Evolutionary conservation across 2,797 vertebrate genomes (phyloP).

Genomic region (Saxicola maurus): DNA sequence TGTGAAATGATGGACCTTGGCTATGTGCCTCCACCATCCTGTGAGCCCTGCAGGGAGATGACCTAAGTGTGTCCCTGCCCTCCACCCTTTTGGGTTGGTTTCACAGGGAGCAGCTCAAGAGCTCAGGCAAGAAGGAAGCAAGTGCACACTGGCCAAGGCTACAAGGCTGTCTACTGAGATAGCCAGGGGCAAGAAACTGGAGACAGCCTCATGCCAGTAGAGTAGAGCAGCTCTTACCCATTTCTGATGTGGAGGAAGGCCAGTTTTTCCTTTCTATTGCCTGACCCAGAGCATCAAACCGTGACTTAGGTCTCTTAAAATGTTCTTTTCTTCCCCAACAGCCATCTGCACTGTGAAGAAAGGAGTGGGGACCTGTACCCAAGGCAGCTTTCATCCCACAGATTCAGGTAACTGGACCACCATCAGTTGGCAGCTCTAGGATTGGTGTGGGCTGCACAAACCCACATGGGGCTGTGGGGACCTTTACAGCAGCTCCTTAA

Average conservation of each 20-base stretch:
- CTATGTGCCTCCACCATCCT: background rate
- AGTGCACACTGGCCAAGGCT: background rate
- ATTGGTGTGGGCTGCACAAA: background rate
- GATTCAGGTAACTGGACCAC: background rate
- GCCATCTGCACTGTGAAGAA: background rate
- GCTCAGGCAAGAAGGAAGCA: background rate
- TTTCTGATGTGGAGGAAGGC: background rate
- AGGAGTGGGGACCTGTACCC: background rate
- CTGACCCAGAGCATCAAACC: background rate
- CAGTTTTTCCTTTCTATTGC: background rate
- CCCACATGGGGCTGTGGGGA: background rate
- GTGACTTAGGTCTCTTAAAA: background rate
- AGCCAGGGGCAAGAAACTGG: background rate
- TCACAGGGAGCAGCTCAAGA: background rate
- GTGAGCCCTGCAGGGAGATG: background rate
- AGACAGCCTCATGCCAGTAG: background rate
- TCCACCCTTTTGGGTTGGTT: background rate
- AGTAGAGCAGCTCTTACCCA: background rate
- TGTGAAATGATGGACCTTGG: background rate
- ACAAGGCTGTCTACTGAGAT: background rate
- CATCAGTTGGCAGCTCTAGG: background rate
- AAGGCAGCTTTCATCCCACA: background rate
- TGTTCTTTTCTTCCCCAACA: background rate
- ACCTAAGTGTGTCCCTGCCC: background rate
- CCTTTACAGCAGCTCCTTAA: background rate